Conservation (phyloP, 1,140 invertebrate genomes). For the Drosophila pseudoananassae region DNA sequence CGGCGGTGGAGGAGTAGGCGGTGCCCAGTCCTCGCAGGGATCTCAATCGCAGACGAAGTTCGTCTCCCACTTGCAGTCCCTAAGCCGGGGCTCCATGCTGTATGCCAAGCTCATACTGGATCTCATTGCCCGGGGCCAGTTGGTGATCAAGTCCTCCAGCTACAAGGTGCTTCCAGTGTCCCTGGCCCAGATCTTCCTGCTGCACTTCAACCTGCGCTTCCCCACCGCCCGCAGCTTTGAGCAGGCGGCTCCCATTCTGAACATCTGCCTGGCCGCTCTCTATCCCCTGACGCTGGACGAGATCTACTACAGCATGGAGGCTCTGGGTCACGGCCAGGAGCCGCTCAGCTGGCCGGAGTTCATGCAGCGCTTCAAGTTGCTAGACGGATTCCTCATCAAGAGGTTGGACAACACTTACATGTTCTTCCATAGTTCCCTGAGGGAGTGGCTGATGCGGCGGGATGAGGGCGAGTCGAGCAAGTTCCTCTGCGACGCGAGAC, state of each 20-base stretch:
- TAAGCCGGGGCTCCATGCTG: conserved; percentile 95
- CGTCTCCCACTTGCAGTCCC: conserved; percentile 91
- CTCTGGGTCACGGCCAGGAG: conserved; percentile 91
- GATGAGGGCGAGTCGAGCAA: conserved; percentile 95
- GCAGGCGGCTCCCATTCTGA: conserved; percentile 93
- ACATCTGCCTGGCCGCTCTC: conserved; percentile 94
- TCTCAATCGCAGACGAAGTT: conserved; percentile 88
- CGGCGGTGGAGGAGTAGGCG: conserved; percentile 70
- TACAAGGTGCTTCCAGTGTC: conserved; percentile 97
- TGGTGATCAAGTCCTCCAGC: conserved; percentile 96
- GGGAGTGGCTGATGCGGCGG: conserved; percentile 97
- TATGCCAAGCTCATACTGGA: conserved; percentile 97
- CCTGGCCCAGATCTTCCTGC: conserved; percentile 95
- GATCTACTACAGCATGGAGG: conserved; percentile 97
- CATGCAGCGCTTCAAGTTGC: conserved; percentile 92
- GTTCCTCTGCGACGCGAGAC: conserved; percentile 94
- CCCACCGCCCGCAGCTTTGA: conserved; percentile 95
- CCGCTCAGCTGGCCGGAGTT: conserved; percentile 91
- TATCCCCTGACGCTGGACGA: conserved; percentile 95
- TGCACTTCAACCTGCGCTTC: conserved; percentile 97
- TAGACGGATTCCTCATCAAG: conserved; percentile 94
- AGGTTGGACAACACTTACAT: conserved; percentile 96
- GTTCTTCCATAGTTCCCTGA: conserved; percentile 98
- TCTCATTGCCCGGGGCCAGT: conserved; percentile 95
- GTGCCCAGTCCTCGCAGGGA: conserved; percentile 50